These are phyloP conservation scores for Thumatha senex DNA, from an alignment of 2,888 invertebrate species.

Conservation along the genomic window DNA sequence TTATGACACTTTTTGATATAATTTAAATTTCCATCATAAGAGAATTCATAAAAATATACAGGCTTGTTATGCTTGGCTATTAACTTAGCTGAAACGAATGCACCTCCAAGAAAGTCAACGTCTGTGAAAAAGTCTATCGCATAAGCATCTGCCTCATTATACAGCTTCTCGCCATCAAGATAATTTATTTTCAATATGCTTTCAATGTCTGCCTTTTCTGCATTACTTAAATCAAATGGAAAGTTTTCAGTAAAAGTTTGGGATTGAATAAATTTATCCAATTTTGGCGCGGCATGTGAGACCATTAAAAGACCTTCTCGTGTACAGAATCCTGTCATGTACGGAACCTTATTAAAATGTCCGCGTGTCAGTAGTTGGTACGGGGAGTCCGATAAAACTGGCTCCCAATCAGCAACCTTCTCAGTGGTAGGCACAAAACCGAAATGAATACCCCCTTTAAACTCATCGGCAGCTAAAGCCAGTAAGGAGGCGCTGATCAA, in stretches of 20 bases:
- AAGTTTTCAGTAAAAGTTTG: conserved; percentile 59
- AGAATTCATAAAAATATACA: conserved; percentile 83
- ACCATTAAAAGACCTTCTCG: conserved; percentile 72
- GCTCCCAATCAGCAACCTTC: conserved; percentile 63
- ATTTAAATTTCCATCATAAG: conserved; percentile 81
- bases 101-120: conserved; percentile 67
- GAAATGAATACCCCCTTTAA: conserved; percentile 67
- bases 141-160: conserved; percentile 60
- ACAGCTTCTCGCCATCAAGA: conserved; percentile 60
- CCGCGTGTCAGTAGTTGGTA: conserved; percentile 63
- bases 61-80: conserved; percentile 65
- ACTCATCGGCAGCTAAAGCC: conserved; percentile 42
- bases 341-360: conserved; percentile 73
- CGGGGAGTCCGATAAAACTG: conserved; percentile 69
- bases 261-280: conserved; percentile 46
- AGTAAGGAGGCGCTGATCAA: conserved; percentile 56
- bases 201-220: conserved; percentile 49
- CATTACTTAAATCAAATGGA: conserved; percentile 52
- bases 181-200: conserved; percentile 66
- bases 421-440: conserved; percentile 78
- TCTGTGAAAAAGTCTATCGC: conserved; percentile 78
- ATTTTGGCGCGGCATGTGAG: conserved; percentile 24
- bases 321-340: conserved; percentile 74
- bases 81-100: conserved; percentile 56
- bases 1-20: conserved; percentile 71